Evolutionary conservation across 2,113 vertebrate species (phyloP).

Genomic region (Illadopsis cleaveri): DNA sequence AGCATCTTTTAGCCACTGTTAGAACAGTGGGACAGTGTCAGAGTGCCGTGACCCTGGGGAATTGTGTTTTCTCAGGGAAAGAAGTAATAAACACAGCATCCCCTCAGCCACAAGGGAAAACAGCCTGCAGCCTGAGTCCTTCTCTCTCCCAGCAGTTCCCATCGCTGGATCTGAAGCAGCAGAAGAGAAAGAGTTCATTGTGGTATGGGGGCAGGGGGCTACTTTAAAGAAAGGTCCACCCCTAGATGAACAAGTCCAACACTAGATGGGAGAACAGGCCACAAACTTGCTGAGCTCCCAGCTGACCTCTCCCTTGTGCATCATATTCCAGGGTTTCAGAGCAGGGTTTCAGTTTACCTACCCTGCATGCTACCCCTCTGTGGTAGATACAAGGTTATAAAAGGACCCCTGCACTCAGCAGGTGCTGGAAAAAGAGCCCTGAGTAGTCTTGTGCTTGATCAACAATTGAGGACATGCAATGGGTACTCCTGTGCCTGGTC

Average conservation of each 20-base stretch:
- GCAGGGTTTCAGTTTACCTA: background rate
- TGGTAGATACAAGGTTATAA: background rate
- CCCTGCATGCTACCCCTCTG: background rate
- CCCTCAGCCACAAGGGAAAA: background rate
- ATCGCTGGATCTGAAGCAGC: background rate
- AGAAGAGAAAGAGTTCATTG: background rate
- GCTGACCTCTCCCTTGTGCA: background rate
- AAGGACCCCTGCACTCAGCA: background rate
- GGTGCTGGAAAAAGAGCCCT: background rate
- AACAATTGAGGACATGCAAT: accelerated
- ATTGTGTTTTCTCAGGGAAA: background rate
- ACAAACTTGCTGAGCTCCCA: background rate
- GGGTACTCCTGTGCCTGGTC: background rate
- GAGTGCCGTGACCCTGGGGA: background rate
- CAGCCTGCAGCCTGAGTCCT: background rate
- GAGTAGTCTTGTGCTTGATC: background rate
- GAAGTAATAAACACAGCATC: background rate
- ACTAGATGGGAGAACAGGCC: background rate
- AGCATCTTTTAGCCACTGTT: background rate
- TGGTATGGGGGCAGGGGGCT: background rate
- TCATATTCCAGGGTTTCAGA: background rate
- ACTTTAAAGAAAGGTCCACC: background rate
- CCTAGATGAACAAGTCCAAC: background rate
- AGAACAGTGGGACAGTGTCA: background rate
- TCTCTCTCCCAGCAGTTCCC: background rate